Percentiles rank a stretch among this genome's conserved stretches.
These are phyloP conservation scores for Mormyrus iriodes DNA, from an alignment of 2,113 vertebrate genomes.

Conservation along the genomic window DNA sequence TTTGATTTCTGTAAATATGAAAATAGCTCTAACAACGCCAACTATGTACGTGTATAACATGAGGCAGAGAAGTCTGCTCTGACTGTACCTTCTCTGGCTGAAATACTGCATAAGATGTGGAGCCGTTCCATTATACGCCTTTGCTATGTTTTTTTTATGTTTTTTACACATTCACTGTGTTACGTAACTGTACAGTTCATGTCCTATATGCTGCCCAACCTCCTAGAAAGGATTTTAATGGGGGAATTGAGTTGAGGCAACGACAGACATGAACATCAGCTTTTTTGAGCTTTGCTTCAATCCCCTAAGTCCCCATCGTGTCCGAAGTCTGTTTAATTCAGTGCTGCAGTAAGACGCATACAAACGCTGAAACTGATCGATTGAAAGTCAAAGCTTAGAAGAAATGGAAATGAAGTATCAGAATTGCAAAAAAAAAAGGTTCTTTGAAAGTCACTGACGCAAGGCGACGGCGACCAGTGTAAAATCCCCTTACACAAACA, in stretches of 20 bases:
- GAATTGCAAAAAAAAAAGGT: background rate
- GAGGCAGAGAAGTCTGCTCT: background rate
- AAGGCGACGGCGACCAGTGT: background rate
- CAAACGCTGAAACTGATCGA: background rate
- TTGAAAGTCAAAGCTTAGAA: background rate
- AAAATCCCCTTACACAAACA: background rate
- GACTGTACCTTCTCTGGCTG: background rate
- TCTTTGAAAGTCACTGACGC: conserved; percentile 6
- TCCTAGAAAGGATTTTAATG: background rate
- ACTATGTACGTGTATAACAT: background rate
- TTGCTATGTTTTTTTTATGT: background rate
- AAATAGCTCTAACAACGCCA: background rate
- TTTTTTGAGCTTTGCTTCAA: background rate
- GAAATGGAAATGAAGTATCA: background rate
- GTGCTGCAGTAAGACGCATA: background rate
- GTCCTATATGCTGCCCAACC: conserved; percentile 4
- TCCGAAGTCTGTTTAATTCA: background rate
- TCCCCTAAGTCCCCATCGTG: background rate
- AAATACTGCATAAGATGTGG: background rate
- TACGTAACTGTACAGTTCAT: background rate
- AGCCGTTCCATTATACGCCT: background rate
- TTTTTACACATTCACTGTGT: background rate
- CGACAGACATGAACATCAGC: background rate
- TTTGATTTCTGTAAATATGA: background rate
- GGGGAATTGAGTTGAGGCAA: background rate